Evolutionary conservation across 1,140 invertebrate species (phyloP), one percentile per base, ranked within the genome.

Genomic region (Calliopsis andreniformis): DNA sequence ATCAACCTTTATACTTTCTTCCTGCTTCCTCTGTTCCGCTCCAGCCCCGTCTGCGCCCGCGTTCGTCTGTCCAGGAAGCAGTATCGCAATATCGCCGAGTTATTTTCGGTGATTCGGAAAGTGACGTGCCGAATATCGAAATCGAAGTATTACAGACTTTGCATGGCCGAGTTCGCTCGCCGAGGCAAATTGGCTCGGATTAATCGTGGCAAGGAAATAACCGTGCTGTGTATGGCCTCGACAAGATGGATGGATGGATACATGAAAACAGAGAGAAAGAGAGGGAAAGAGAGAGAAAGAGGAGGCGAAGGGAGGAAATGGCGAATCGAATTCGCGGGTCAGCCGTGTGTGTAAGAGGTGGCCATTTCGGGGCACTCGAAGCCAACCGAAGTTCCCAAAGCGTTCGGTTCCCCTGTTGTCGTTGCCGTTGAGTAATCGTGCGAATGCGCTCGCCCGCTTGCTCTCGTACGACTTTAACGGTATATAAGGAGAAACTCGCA

Each of bases 111-210:
- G n/a, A n/a, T n/a, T n/a, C n/a, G n/a, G n/a, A n/a, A n/a, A n/a
- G n/a, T n/a, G n/a, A n/a, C n/a, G n/a, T n/a, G n/a, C n/a, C n/a
- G n/a, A n/a, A n/a, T n/a, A n/a, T n/a, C n/a, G n/a, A 39, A 39
- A 39, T 39, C 10, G 35, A 39, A 39, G 35, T 39, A 39, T 39
- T 39, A 10, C 3, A 10, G 35, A 10, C 4, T 39, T 39, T 39
- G 35, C 35, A 3, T 3, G 35, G 35, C 35, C 4, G 3, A 3
- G 35, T 62, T 56, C 39, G 49, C 25, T n/a, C 6, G 32, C 5
- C 23, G 69, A 51, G 61, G 45, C 73, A 83, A 86, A 84, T 86
- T 83, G 82, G 84, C 69, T 82, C 72, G 84, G 72, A 84, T 86
- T 86, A 82, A 87, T 84, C 81, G 82, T 61, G 69, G 78, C 76